A percentile compares a stretch with the other conserved stretches of the same genome.
Conservation (phyloP, 1,140 invertebrate genomes). For the Rhizoglyphus robini region DNA sequence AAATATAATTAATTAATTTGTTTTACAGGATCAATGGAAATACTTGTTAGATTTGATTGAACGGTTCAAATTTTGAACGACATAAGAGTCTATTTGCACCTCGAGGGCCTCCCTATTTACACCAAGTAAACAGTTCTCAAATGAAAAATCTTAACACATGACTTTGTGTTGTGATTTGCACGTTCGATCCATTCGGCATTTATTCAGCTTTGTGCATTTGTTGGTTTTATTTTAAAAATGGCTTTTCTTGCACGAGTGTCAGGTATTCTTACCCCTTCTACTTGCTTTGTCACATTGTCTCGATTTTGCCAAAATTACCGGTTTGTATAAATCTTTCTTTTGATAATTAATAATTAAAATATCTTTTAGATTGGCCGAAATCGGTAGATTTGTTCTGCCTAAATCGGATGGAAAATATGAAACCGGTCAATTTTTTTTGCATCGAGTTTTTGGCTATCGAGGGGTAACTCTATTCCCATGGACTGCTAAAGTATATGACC, state of each 20-base stretch:
- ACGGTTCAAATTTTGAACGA: too few species aligned
- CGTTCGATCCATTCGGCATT: too few species aligned
- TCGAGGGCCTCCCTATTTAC: not conserved
- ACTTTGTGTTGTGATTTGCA: too few species aligned
- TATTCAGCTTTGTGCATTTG: not conserved
- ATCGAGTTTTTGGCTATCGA: slow-evolving; percentile 86
- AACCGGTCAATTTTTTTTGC: slow-evolving; percentile 85
- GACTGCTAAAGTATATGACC: slow-evolving; percentile 81
- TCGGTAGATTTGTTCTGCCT: slow-evolving; percentile 60
- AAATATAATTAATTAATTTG: too few species aligned
- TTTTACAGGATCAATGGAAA: too few species aligned
- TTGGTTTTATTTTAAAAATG: not conserved
- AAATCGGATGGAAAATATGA: slow-evolving; percentile 80
- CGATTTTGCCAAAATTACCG: not conserved
- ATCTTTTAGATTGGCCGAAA: slow-evolving; percentile 52
- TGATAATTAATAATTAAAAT: not conserved
- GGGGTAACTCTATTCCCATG: slow-evolving; percentile 91
- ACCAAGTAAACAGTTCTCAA: not conserved
- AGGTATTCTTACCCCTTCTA: not conserved
- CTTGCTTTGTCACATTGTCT: not conserved
- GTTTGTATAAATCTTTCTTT: not conserved
- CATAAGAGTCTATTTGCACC: too few species aligned
- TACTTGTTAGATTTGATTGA: too few species aligned
- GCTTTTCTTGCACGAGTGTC: not conserved
- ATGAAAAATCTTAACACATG: not conserved